Evolutionary conservation across 2,113 vertebrate species (phyloP).

Genomic region (Hydrochoerus hydrochaeris): DNA sequence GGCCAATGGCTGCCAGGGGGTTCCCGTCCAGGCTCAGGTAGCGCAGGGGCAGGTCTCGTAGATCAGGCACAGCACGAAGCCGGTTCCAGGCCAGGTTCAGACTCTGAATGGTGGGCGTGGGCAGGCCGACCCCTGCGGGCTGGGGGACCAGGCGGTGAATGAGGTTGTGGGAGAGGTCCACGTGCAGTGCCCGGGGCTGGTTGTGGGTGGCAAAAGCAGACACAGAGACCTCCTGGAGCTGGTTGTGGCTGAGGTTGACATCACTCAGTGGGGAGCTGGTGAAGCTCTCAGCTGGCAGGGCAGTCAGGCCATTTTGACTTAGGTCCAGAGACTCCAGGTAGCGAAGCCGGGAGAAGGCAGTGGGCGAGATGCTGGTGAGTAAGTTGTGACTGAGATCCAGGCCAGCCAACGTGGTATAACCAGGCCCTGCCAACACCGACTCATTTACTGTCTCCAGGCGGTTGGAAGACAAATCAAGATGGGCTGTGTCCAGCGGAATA

Average conservation of each 20-base stretch:
- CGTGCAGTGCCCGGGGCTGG: constrained; percentile 89
- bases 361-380: constrained; percentile 89
- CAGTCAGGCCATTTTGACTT: constrained; percentile 93
- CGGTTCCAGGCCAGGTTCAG: constrained; percentile 93
- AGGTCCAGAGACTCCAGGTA: constrained; percentile 97
- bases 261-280: constrained; percentile 92
- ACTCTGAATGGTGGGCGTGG: constrained; percentile 89
- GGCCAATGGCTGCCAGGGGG: constrained; percentile 86
- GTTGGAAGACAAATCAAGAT: constrained; percentile 95
- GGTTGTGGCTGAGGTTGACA: constrained; percentile 95
- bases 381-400: constrained; percentile 95
- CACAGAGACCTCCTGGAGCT: constrained; percentile 88
- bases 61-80: constrained; percentile 86
- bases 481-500: constrained; percentile 95
- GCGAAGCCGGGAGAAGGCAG: constrained; percentile 93
- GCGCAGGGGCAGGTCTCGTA: constrained; percentile 90
- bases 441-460: constrained; percentile 91
- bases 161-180: constrained; percentile 94
- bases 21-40: constrained; percentile 95
- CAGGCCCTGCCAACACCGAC: constrained; percentile 94
- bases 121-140: constrained; percentile 20
- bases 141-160: constrained; percentile 84
- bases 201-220: constrained; percentile 89
- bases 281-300: constrained; percentile 89
- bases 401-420: constrained; percentile 96